A percentile compares a stretch with the other conserved stretches of the same genome.
Evolutionary conservation across 2,113 vertebrate species (phyloP).

Genomic region (Helogale parvula): DNA sequence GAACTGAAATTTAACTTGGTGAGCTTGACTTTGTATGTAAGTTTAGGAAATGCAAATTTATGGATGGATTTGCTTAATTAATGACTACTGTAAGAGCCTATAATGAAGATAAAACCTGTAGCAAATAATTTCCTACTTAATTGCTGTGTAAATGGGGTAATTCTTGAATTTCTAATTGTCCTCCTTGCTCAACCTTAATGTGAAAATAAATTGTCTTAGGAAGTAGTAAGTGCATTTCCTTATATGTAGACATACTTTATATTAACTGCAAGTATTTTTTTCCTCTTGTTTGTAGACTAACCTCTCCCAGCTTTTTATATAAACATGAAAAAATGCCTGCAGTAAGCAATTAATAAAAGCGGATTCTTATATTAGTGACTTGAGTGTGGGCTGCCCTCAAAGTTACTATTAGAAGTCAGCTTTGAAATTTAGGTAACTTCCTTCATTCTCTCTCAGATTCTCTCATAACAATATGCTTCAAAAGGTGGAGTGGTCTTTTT

Average conservation of each 20-base stretch:
- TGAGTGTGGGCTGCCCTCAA: not conserved
- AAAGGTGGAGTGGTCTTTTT: not conserved
- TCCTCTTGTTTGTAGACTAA: not conserved
- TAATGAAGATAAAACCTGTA: slow-evolving; percentile 38
- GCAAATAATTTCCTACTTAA: slow-evolving; percentile 43
- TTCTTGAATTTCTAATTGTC: slow-evolving; percentile 50
- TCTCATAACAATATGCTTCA: not conserved
- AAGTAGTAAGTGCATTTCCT: slow-evolving; percentile 44
- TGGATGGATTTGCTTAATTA: slow-evolving; percentile 9
- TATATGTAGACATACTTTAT: slow-evolving; percentile 22
- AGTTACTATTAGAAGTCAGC: not conserved
- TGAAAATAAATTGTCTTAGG: slow-evolving; percentile 49
- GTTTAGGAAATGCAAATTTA: slow-evolving; percentile 23
- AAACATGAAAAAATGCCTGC: slow-evolving; percentile 25
- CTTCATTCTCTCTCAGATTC: not conserved
- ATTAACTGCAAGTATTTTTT: slow-evolving; percentile 9
- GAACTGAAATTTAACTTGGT: not conserved
- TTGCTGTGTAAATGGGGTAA: slow-evolving; percentile 31
- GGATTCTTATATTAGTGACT: not conserved
- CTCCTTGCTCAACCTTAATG: slow-evolving; percentile 38
- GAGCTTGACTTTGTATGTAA: not conserved
- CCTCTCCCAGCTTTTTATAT: not conserved
- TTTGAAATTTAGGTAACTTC: slow-evolving; percentile 43
- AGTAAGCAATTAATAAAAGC: slow-evolving; percentile 23
- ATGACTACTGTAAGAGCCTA: not conserved